A percentile compares a stretch with the other conserved stretches of the same genome.
Conservation (phyloP, 1,140 invertebrate genomes). For the Tetramorium simillimum region DNA sequence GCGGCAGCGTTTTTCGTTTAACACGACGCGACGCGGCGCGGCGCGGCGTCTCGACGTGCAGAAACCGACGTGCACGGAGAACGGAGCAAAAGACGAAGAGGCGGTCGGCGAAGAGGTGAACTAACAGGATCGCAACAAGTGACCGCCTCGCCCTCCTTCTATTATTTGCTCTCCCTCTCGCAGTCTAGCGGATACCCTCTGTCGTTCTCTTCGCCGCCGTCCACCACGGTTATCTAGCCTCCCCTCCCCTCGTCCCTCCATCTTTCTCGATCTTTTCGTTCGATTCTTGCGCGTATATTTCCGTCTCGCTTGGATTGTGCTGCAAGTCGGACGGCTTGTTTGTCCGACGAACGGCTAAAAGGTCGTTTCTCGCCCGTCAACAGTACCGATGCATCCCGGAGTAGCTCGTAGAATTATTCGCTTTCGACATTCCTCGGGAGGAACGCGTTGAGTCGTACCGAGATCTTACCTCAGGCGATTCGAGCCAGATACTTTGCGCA, state of each 20-base stretch:
- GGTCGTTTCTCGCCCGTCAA: constrained; percentile 46
- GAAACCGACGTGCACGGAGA: constrained; percentile 33
- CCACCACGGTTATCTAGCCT: constrained; percentile 29
- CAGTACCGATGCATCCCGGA: constrained; percentile 49
- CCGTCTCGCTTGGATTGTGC: constrained; percentile 19
- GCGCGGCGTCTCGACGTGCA: constrained; percentile 16
- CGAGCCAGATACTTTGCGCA: constrained; percentile 5
- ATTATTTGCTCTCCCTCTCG: constrained; percentile 70
- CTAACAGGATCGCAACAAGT: constrained; percentile 82
- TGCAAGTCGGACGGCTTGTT: constrained; percentile 37
- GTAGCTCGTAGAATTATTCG: constrained; percentile 49
- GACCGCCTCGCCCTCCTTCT: constrained; percentile 77
- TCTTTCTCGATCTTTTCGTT: constrained; percentile 7
- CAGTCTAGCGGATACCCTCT: constrained; percentile 56
- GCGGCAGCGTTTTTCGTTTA: not conserved
- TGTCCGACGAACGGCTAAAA: constrained; percentile 38
- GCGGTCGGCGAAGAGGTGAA: constrained; percentile 77
- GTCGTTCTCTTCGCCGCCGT: constrained; percentile 10
- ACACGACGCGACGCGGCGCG: not conserved
- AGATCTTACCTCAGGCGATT: not conserved
- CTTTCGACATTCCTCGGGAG: constrained; percentile 45
- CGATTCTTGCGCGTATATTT: constrained; percentile 39
- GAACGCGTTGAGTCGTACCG: not conserved
- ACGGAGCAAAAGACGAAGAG: constrained; percentile 61
- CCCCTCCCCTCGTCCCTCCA: not conserved